Evolutionary conservation across 2,888 invertebrate species (phyloP), one percentile per base, ranked within the genome.

Genomic region (Pherbina coryleti): DNA sequence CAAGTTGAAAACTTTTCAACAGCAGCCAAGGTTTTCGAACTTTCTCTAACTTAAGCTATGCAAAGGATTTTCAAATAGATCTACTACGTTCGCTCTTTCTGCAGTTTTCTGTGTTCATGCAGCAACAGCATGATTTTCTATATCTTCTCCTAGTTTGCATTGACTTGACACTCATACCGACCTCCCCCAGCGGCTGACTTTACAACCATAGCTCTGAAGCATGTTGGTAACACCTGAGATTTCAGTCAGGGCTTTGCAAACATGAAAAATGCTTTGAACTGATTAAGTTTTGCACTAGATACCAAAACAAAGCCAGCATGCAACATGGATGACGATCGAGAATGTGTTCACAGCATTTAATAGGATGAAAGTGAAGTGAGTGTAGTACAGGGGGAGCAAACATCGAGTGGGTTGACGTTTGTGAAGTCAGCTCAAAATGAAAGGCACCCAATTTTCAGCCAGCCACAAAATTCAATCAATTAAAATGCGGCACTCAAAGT

Each of bases 391-490:
- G 2, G 11, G 14, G 44, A 44, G 19, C 14, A 17, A 37, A 37
- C 44, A 19, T 34, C 37, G 44, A 44, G n/a, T 7, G n/a, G 67
- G 2, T 34, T 17, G 37, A 44, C n/a, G 22, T 19, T 17, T 19
- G 7, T 67, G 34, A 37, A 34, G 37, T 22, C 37, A 67, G 67
- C 11, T 44, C 11, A 44, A 67, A 69, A 69, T 51, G 34, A 57
- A 60, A 76, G 44, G 75, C 55, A 37, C 67, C 67, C 69, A 67
- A 76, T 76, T 75, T 70, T 76, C 34, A 49, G 69, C 69, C 34
- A 49, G 69, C 69, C 70, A 70, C 76, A 70, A 70, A 76, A 76
- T 76, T 76, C 76, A 76, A 76, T 76, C 76, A 76, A 76, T 76
- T 76, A 76, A 76, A 70, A 62, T 76, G 70, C 70, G 19, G 60